phyloP scores from a whole-genome alignment of 2,113 vertebrate genomes.

The Choloepus hoffmanni region DNA sequence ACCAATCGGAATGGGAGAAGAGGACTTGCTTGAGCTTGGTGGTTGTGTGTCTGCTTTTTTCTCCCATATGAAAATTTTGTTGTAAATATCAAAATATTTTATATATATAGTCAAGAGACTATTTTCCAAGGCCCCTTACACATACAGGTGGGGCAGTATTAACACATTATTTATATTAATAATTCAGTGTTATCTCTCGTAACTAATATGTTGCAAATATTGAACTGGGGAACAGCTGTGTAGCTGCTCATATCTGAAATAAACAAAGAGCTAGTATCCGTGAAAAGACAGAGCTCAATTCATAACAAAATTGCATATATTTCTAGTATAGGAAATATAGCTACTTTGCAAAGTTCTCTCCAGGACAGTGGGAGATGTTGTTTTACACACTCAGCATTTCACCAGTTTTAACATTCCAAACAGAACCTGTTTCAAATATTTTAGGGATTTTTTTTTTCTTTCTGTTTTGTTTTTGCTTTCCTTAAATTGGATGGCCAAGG shows the following conservation, averaged over 20 bases:
- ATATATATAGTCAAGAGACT: background rate
- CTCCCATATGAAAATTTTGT: slow-evolving; percentile 53
- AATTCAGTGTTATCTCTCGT: slow-evolving; percentile 82
- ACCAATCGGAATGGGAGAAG: background rate
- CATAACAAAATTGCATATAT: slow-evolving; percentile 72
- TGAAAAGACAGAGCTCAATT: slow-evolving; percentile 81
- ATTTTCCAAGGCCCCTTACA: slow-evolving; percentile 65
- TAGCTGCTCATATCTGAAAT: slow-evolving; percentile 73
- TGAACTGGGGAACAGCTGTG: slow-evolving; percentile 73
- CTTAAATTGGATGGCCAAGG: slow-evolving; percentile 40
- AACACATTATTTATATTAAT: slow-evolving; percentile 81
- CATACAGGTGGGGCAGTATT: slow-evolving; percentile 65
- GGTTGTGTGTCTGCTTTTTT: background rate
- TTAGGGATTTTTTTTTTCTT: background rate
- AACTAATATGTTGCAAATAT: slow-evolving; percentile 76
- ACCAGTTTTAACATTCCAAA: slow-evolving; percentile 72
- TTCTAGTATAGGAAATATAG: slow-evolving; percentile 77
- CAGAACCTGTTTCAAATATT: slow-evolving; percentile 67
- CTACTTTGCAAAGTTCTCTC: slow-evolving; percentile 64
- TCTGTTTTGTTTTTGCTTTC: slow-evolving; percentile 66
- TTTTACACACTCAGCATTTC: slow-evolving; percentile 68
- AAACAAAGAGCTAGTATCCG: slow-evolving; percentile 77
- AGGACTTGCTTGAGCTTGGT: background rate
- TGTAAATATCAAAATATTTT: slow-evolving; percentile 12
- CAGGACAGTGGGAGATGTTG: slow-evolving; percentile 68